These are phyloP conservation scores for Pristis pectinata DNA, from an alignment of 2,797 vertebrate genomes.

Conservation along the genomic window DNA sequence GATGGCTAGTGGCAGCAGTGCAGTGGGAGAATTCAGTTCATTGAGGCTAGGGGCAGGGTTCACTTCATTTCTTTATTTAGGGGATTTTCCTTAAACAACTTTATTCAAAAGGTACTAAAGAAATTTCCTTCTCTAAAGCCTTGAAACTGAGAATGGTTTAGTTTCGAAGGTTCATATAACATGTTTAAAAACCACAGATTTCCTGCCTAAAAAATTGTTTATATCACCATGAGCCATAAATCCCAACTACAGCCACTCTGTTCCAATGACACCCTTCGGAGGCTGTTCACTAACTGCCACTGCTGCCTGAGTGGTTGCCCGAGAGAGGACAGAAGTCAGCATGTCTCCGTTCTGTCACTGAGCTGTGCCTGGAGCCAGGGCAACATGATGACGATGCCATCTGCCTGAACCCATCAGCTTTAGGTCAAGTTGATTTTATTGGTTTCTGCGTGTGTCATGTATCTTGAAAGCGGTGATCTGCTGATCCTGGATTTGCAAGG, in stretches of 20 bases:
- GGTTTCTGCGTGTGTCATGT: neutral
- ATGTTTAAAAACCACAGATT: neutral
- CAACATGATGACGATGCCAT: neutral
- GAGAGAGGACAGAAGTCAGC: neutral
- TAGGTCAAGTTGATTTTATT: neutral
- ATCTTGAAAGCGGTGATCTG: neutral
- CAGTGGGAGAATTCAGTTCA: too few relatives aligned
- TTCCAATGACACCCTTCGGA: neutral
- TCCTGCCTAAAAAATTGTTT: neutral
- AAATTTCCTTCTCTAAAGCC: too few relatives aligned
- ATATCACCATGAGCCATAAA: neutral
- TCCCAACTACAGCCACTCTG: neutral
- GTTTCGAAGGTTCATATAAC: too few relatives aligned
- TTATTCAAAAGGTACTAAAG: neutral
- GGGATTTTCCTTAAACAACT: neutral
- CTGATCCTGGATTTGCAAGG: neutral
- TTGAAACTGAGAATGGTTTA: neutral
- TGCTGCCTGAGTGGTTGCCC: neutral
- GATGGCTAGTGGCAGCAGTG: too few relatives aligned
- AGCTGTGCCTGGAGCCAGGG: neutral
- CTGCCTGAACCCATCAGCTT: neutral
- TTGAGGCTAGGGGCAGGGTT: too few relatives aligned
- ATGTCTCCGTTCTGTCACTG: neutral
- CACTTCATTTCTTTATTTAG: too few relatives aligned
- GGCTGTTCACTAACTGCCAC: too few relatives aligned